phyloP scores from a whole-genome alignment of 2,797 vertebrate species.

The Salmo trutta region DNA sequence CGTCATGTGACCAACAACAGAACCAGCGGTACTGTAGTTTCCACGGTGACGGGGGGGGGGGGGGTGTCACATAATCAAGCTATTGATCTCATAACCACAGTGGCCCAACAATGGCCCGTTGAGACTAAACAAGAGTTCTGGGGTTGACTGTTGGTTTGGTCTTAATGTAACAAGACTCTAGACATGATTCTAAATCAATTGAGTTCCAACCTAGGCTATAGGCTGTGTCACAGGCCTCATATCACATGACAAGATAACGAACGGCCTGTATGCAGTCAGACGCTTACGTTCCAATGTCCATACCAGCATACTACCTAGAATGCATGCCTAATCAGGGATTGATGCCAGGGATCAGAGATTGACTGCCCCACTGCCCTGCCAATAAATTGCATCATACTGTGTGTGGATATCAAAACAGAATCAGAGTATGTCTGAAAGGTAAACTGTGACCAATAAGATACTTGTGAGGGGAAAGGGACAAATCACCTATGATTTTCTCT shows the following conservation, averaged over 20 bases:
- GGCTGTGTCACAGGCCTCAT: conserved; percentile 38
- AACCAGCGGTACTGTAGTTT: conserved; percentile 30
- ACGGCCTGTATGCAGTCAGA: background rate
- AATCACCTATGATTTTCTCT: conserved; percentile 14
- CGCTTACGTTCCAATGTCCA: too few species aligned
- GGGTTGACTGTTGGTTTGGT: conserved; percentile 4
- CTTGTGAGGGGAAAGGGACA: background rate
- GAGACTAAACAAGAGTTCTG: background rate
- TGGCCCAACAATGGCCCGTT: conserved; percentile 28
- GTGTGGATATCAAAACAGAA: background rate
- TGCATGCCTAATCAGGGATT: background rate
- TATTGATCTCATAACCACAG: background rate
- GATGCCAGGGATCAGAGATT: background rate
- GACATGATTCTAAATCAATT: background rate
- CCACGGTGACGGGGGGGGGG: conserved; percentile 29
- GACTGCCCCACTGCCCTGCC: background rate
- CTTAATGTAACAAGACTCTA: background rate
- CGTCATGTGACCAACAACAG: background rate
- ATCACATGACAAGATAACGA: conserved; percentile 35
- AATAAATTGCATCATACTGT: background rate
- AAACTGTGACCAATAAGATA: background rate
- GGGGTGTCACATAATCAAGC: conserved; percentile 21
- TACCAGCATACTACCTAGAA: too few species aligned
- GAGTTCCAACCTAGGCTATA: conserved; percentile 11
- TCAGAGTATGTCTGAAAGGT: background rate